Base-by-base conservation (phyloP, 2,888 invertebrate genomes). In the Pristionchus entomophagus region DNA sequence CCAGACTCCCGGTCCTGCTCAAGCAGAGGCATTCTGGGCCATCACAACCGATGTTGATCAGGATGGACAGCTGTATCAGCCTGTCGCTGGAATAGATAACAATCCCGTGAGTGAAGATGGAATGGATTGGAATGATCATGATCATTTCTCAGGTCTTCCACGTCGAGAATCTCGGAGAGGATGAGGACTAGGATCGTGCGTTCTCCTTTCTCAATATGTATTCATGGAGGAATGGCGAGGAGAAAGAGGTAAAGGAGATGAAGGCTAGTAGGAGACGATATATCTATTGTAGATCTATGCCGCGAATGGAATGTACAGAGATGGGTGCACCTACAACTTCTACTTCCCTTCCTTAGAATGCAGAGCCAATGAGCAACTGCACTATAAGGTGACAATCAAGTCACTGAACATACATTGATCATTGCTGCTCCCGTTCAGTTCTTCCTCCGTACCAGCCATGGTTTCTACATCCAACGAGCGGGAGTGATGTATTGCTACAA, bases 321-420 rank as follows among this genome's bases (percentile, higher is more conserved):
- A 89, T 53, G 90, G 88, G 51, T 91, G 91, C 86, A 53, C 84
- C 14, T 91, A 87, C 86, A 86, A 89, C 85, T 90, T 91, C 88
- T 91, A 89, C 81, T 91, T 91, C 89, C 89, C 89, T n/a, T 89
- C 90, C 41, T 90, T 90, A 88, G 86, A 87, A 8, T 91, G 91
- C 86, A 83, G 86, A 5, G 86, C 88, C 14, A 88, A 90, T 69
- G 90, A 91, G 69, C 84, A 86, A 26, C 88, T 92, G 59, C 91
- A 91, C 88, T 91, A 91, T 86, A 90, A 91, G 81, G 87, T 90
- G 12, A 22, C 26, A 32, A 10, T 59, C 41, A 6, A 22, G 35
- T 2, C 65, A 38, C 3, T 69, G 19, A 59, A 2, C 38, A 32
- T 29, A 4, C 0, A 45, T 45, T 38, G 12, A 8, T 32, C 3